Evolutionary conservation across 2,797 vertebrate genomes (phyloP).

Genomic region (Hirundo rustica): DNA sequence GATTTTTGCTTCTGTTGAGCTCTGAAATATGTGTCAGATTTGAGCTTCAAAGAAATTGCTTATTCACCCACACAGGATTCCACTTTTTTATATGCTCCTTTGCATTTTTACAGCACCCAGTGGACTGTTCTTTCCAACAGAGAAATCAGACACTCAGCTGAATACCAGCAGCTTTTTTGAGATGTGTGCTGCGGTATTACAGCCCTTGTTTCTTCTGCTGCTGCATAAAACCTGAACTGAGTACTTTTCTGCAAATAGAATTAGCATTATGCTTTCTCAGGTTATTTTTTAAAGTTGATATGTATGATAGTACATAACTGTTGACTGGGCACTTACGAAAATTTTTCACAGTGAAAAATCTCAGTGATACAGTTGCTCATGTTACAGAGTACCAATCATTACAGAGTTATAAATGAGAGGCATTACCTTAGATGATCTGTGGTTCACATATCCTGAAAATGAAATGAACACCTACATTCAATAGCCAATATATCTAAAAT

Average conservation of each 20-base stretch:
- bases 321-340: not conserved
- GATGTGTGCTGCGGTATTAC: not conserved
- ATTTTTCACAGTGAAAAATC: not conserved
- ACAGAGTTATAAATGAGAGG: not conserved
- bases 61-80: not conserved
- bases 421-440: not conserved
- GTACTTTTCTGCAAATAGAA: not conserved
- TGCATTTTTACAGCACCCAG: constrained; percentile 6
- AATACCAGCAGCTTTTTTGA: not conserved
- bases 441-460: not conserved
- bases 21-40: constrained; percentile 11
- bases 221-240: not conserved
- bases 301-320: not conserved
- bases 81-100: not conserved
- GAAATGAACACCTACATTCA: not conserved
- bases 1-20: constrained; percentile 28
- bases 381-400: not conserved
- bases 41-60: not conserved
- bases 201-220: not conserved
- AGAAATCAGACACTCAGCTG: not conserved
- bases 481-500: not conserved
- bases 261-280: not conserved
- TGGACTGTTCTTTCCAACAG: not conserved
- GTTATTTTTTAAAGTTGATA: not conserved
- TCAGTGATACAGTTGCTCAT: not conserved